Evolutionary conservation across 2,888 invertebrate species (phyloP).

Genomic region (Sphinx pinastri): DNA sequence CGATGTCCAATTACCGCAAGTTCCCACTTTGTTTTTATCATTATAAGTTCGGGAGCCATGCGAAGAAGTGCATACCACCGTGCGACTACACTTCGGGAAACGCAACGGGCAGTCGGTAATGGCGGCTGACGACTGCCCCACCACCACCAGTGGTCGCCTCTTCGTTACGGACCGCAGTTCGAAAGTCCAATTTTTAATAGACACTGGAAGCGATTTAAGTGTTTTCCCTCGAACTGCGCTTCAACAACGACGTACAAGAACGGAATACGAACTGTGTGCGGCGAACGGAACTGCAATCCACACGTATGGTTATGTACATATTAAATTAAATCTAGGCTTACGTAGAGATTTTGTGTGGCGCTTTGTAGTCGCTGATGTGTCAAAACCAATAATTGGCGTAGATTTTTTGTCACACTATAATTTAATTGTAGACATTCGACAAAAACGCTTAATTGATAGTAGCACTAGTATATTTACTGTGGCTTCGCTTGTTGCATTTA

Average conservation of each 20-base stretch:
- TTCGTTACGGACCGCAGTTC: slow-evolving; percentile 27
- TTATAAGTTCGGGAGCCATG: slow-evolving; percentile 21
- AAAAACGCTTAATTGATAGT: slow-evolving; percentile 11
- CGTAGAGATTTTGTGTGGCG: slow-evolving; percentile 25
- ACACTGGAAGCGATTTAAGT: slow-evolving; percentile 25
- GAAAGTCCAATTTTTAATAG: slow-evolving; percentile 13
- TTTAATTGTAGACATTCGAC: slow-evolving; percentile 18
- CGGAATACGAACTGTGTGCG: slow-evolving; percentile 7
- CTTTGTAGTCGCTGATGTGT: slow-evolving; percentile 27
- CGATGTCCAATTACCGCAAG: neutral
- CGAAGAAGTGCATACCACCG: slow-evolving; percentile 23
- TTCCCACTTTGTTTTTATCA: slow-evolving; percentile 29
- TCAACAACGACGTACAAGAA: slow-evolving; percentile 6
- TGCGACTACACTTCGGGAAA: slow-evolving; percentile 30
- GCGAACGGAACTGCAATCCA: slow-evolving; percentile 25
- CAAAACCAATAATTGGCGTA: slow-evolving; percentile 28
- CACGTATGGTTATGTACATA: slow-evolving; percentile 25
- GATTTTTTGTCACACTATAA: slow-evolving; percentile 26
- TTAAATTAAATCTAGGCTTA: slow-evolving; percentile 26
- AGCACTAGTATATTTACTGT: neutral
- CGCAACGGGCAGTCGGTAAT: slow-evolving; percentile 27
- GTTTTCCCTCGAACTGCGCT: slow-evolving; percentile 23
- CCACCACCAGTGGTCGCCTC: slow-evolving; percentile 18
- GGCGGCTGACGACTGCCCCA: slow-evolving; percentile 28
- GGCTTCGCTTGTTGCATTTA: neutral